A percentile compares a stretch with the other conserved stretches of the same genome.
phyloP scores from a whole-genome alignment of 1,140 invertebrate genomes.

The Lordiphosa stackelbergi region DNA sequence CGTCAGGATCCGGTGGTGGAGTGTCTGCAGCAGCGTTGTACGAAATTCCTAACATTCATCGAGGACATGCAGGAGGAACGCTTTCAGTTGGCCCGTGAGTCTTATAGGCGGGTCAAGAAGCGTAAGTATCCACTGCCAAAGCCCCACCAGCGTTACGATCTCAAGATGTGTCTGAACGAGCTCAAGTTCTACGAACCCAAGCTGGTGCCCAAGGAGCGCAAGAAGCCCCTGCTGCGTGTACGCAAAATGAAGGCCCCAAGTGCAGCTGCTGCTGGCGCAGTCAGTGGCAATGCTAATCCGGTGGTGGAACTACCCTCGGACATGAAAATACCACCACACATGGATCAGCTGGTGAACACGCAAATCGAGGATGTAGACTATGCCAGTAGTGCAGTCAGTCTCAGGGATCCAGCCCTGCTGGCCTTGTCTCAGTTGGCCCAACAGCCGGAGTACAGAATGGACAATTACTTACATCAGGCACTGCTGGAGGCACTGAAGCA shows the following conservation, averaged over 20 bases:
- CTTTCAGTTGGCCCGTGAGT: conserved; percentile 43
- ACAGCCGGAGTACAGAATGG: conserved; percentile 6
- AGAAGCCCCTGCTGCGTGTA: conserved; percentile 2
- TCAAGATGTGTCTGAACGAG: conserved; percentile 71
- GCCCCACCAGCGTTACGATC: conserved; percentile 50
- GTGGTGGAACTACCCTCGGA: neutral
- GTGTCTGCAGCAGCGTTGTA: conserved; percentile 57
- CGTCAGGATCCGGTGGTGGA: conserved; percentile 63
- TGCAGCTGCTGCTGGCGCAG: neutral
- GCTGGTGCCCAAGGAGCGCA: conserved; percentile 53
- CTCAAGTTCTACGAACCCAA: conserved; percentile 62
- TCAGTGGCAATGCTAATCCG: conserved; percentile 1
- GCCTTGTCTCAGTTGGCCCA: no score
- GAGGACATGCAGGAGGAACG: conserved; percentile 66
- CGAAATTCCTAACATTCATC: conserved; percentile 53
- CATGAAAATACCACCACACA: neutral
- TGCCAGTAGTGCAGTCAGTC: neutral
- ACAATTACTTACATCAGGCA: conserved; percentile 28
- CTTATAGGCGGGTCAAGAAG: conserved; percentile 3
- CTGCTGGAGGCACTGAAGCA: conserved; percentile 54
- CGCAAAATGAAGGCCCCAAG: conserved; percentile 3
- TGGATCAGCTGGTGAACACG: conserved; percentile 15
- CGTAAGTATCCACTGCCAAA: neutral
- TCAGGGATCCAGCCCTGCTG: neutral
- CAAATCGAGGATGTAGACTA: conserved; percentile 35